Percentiles rank a stretch among this genome's conserved stretches.
Conservation (phyloP, 2,113 vertebrate genomes). For the Sylvilagus bachmani region DNA sequence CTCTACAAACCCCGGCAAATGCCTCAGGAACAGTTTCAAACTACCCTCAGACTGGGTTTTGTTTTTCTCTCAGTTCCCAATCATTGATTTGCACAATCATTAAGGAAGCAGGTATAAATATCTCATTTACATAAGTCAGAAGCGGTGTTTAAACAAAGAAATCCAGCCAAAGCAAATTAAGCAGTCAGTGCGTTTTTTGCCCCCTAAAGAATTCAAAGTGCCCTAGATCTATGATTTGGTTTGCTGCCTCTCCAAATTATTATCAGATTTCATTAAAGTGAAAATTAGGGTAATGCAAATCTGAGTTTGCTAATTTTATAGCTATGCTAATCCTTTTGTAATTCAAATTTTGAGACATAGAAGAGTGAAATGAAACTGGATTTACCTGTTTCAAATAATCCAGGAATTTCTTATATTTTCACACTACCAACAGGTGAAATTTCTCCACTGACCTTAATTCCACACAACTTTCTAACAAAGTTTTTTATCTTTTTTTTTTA, state of each 20-base stretch:
- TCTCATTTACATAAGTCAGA: not conserved
- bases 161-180: not conserved
- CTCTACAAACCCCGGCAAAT: not conserved
- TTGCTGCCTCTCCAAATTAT: not conserved
- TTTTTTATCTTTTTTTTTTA: not conserved
- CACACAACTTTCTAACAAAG: not conserved
- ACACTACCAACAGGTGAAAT: not conserved
- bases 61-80: not conserved
- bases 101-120: conserved; percentile 6
- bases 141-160: not conserved
- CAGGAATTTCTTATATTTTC: not conserved
- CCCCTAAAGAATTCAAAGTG: not conserved
- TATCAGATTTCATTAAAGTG: not conserved
- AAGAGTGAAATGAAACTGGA: not conserved
- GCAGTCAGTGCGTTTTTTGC: not conserved
- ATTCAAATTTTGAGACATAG: not conserved
- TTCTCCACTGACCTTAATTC: not conserved
- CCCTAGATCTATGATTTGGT: not conserved
- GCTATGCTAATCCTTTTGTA: not conserved
- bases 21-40: not conserved
- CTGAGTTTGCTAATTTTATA: not conserved
- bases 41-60: not conserved
- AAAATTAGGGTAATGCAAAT: not conserved
- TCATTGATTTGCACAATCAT: not conserved
- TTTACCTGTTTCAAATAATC: not conserved